These are phyloP conservation scores for Zaprionus ornatus DNA, from an alignment of 1,140 invertebrate species.

Conservation along the genomic window DNA sequence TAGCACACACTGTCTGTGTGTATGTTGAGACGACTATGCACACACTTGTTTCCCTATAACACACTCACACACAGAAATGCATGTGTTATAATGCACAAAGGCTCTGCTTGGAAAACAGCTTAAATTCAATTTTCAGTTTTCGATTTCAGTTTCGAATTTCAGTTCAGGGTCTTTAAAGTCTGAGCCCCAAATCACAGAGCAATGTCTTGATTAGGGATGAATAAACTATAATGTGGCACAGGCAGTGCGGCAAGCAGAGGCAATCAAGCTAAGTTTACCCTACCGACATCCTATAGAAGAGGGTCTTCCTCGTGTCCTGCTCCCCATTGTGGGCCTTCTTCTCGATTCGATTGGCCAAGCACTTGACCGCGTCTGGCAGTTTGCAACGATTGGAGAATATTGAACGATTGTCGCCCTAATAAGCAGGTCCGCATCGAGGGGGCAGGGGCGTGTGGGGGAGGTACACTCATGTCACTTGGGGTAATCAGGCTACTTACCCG, in stretches of 20 bases:
- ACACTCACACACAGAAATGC: background rate
- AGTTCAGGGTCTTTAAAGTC: background rate
- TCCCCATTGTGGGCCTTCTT: background rate
- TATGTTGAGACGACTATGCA: constrained; percentile 19
- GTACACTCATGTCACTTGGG: background rate
- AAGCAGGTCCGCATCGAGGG: background rate
- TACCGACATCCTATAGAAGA: background rate
- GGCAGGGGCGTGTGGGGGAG: background rate
- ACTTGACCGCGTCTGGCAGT: constrained; percentile 51
- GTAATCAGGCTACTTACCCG: constrained; percentile 20
- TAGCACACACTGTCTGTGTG: constrained; percentile 14
- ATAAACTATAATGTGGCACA: background rate
- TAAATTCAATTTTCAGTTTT: background rate
- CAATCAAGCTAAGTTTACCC: constrained; percentile 26
- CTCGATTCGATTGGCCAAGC: constrained; percentile 17
- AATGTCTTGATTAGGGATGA: constrained; percentile 11
- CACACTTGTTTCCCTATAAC: constrained; percentile 10
- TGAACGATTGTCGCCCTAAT: constrained; percentile 24
- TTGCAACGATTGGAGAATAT: constrained; percentile 26
- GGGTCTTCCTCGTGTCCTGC: background rate
- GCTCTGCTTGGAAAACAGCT: constrained; percentile 9
- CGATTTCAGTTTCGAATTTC: background rate
- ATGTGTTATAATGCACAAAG: constrained; percentile 17
- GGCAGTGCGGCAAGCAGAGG: background rate
- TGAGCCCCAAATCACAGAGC: background rate